Evolutionary conservation across 2,113 vertebrate genomes (phyloP), one percentile per base, ranked within the genome.

Genomic region (Hiodon tergisus): DNA sequence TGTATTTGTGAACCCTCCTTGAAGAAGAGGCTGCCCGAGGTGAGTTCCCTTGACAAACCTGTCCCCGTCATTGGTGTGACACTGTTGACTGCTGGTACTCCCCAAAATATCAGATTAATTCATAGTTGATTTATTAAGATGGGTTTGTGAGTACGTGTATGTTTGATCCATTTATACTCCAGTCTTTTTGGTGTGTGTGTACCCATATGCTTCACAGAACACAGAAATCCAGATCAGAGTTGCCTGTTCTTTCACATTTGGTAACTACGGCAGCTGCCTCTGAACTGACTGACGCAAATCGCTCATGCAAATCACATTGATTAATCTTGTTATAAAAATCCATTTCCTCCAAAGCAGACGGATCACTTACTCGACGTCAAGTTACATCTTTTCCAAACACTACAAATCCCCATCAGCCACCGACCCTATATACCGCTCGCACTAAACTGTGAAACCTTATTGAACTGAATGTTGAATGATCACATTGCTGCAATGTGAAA

Each of bases 161-260:
- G 4, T 61, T 14, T 61, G 3, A 8, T 61, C 4, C 72, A 4
- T 61, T 9, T 61, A 61, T 61, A 14, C 52, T 2, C 67, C 46
- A 66, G 89, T 92, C 88, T 84, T 83, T 80, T 76, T 52, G 52
- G 89, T 87, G 89, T 88, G 89, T 89, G 88, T 84, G 86, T 87
- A 89, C 85, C 87, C 88, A 79, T 78, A 88, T 80, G 80, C 86
- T 87, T 88, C 88, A 90, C 76, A 80, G 81, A 81, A 88, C 86
- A 88, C 89, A 93, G 92, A 91, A 93, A 92, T 94, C 76, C 67
- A 8, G 78, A 92, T 94, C 90, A 91, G 91, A 93, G 84, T 5
- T 84, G 84, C 88, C 88, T 87, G 66, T 86, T 84, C 84, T 88
- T 83, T 88, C 81, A 83, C 78, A 82, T 86, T 79, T 83, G 87